Conservation (phyloP, 2,113 vertebrate genomes). For the Platichthys flesus region DNA sequence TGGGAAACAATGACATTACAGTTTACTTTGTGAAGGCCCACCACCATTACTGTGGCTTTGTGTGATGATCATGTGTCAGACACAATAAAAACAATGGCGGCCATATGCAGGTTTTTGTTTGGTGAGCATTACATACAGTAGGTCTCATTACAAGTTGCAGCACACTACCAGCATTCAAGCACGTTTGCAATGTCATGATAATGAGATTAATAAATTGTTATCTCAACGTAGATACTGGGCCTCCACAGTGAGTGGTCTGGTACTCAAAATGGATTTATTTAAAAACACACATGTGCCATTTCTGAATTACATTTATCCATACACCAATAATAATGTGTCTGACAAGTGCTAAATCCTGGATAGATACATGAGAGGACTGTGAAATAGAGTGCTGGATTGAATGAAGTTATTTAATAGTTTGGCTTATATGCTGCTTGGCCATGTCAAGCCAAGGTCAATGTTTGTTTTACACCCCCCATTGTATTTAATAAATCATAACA, state of each 20-base stretch:
- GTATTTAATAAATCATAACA: conserved; percentile 47
- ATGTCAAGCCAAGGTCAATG: conserved; percentile 49
- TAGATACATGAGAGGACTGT: neutral
- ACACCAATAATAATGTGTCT: conserved; percentile 12
- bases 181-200: too few relatives aligned
- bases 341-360: conserved; percentile 18
- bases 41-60: too few relatives aligned
- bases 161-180: too few relatives aligned
- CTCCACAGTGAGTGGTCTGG: neutral
- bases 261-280: neutral
- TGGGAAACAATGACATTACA: too few relatives aligned
- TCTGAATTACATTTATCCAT: conserved; percentile 17
- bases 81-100: too few relatives aligned
- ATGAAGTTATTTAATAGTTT: conserved; percentile 44
- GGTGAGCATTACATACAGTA: too few relatives aligned
- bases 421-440: conserved; percentile 6
- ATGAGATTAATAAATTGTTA: too few relatives aligned
- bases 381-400: conserved; percentile 25
- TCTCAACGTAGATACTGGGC: too few relatives aligned
- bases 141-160: too few relatives aligned
- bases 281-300: neutral
- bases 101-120: too few relatives aligned
- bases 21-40: too few relatives aligned
- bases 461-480: conserved; percentile 21
- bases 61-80: too few relatives aligned